Base-by-base conservation (phyloP, 2,888 invertebrate species). In the Blastobasis adustella region DNA sequence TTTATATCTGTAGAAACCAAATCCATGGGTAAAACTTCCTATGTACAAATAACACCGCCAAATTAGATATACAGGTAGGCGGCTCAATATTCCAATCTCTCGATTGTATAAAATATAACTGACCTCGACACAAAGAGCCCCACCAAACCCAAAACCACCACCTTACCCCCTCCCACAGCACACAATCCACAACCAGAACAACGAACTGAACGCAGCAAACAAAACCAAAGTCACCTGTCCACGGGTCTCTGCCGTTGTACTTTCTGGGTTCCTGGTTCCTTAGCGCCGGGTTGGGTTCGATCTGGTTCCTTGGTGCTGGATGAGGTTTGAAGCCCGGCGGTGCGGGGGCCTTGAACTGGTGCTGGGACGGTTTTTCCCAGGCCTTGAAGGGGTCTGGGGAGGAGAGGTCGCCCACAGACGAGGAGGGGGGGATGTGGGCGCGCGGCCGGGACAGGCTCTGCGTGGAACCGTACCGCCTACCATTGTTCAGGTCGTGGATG, bases 401-500 rank as follows among this genome's bases (percentile, higher is more conserved):
- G 59, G 63, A 63, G 53, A 85, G 77, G 76, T 84, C 84, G 62
- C 79, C 84, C 68, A 81, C 81, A 57, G 82, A 86, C 63, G 84
- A 73, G 49, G 76, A 75, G 52, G 75, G 75, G 64, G 79, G 77
- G 65, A 79, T 64, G 67, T 73, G 73, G 62, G 71, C 76, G 58
- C 70, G 71, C 65, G 76, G 75, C 45, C 77, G 76, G 76, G 85
- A 75, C 51, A 88, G 82, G 76, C 81, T 84, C 63, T 80, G 82
- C 60, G 83, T 76, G 81, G 88, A 88, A 77, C 88, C 87, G 82
- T 83, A 89, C 78, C 81, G 82, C 91, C 90, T 90, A 91, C 91
- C 91, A 79, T 90, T 87, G 84, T 89, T 91, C 87, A 92, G 90
- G 84, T 95, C 94, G 72, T 92, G 89, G 71, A 92, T 77, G 71